These are phyloP conservation scores for Columba livia DNA, from an alignment of 2,113 vertebrate genomes.

Conservation along the genomic window DNA sequence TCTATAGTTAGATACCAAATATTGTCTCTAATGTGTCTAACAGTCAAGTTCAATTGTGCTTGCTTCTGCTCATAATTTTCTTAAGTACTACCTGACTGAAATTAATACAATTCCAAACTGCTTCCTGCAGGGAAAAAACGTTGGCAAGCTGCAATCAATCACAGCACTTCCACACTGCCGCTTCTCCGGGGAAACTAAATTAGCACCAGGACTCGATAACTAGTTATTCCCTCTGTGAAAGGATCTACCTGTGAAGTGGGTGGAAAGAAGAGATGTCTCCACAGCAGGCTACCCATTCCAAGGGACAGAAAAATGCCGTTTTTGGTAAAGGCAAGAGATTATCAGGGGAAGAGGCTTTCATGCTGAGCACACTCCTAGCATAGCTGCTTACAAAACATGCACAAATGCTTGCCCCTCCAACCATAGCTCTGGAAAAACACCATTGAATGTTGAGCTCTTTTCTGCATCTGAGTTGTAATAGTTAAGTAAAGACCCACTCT, in stretches of 20 bases:
- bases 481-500: background rate
- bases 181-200: background rate
- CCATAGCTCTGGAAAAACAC: background rate
- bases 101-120: background rate
- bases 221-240: background rate
- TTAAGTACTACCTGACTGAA: background rate
- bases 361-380: background rate
- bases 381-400: background rate
- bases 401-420: background rate
- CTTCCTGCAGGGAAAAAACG: background rate
- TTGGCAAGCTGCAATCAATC: background rate
- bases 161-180: background rate
- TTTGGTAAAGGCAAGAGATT: background rate
- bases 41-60: background rate
- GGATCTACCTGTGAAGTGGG: background rate
- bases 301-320: background rate
- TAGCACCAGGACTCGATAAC: background rate
- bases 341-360: background rate
- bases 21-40: background rate
- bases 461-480: background rate
- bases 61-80: background rate
- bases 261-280: background rate
- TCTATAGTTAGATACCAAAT: background rate
- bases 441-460: background rate
- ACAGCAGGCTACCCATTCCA: background rate